These are phyloP conservation scores for Keiferia lycopersicella DNA, from an alignment of 2,888 invertebrate genomes.

Conservation along the genomic window DNA sequence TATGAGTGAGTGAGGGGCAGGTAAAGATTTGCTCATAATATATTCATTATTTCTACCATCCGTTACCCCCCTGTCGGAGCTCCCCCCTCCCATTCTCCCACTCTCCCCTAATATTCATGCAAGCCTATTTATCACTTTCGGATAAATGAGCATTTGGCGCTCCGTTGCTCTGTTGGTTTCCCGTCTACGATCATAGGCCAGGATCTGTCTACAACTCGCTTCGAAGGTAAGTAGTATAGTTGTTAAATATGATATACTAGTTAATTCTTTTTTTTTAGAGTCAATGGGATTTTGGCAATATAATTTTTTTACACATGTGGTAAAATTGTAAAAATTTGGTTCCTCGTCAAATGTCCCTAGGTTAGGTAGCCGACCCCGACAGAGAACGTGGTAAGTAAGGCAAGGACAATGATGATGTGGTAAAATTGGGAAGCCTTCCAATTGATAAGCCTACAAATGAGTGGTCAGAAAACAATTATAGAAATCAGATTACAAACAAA, in stretches of 20 bases:
- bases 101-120: conserved; percentile 51
- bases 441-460: no score
- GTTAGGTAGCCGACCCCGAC: no score
- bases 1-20: not conserved
- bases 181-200: conserved; percentile 11
- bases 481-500: no score
- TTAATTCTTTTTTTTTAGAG: no score
- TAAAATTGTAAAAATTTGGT: no score
- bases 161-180: conserved; percentile 13
- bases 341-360: no score
- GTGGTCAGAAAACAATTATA: no score
- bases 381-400: no score
- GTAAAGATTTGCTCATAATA: conserved; percentile 63
- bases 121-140: conserved; percentile 73
- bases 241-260: not conserved
- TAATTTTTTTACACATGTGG: no score
- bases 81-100: conserved; percentile 33
- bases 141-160: conserved; percentile 65
- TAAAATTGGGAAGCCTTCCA: no score
- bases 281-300: no score
- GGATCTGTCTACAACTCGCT: not conserved
- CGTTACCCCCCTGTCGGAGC: conserved; percentile 32
- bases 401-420: no score
- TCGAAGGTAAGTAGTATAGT: not conserved
- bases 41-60: conserved; percentile 56